These are phyloP conservation scores for Leiothrix lutea DNA, from an alignment of 2,113 vertebrate genomes.

Conservation along the genomic window DNA sequence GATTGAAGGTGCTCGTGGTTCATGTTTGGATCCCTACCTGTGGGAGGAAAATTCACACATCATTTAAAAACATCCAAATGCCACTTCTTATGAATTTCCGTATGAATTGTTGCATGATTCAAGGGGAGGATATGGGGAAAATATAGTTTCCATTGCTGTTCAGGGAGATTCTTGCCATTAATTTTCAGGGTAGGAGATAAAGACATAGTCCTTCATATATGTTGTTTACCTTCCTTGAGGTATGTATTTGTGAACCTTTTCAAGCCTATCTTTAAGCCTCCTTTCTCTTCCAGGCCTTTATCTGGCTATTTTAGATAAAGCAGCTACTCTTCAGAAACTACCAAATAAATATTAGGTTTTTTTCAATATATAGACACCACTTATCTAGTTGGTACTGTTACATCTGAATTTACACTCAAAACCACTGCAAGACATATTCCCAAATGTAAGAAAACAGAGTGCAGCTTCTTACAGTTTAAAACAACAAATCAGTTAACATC, in stretches of 20 bases:
- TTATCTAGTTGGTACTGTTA: neutral
- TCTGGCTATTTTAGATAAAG: neutral
- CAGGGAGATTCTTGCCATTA: neutral
- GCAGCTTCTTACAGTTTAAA: neutral
- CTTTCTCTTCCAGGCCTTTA: neutral
- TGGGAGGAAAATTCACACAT: fast-evolving
- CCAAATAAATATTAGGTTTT: neutral
- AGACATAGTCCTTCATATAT: neutral
- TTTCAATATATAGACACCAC: neutral
- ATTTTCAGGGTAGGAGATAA: neutral
- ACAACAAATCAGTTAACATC: neutral
- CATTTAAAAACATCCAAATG: neutral
- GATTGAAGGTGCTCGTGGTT: neutral
- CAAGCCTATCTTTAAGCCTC: neutral
- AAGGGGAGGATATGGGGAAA: neutral
- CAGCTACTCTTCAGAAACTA: neutral
- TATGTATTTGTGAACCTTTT: neutral
- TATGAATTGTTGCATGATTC: neutral
- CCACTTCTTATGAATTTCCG: neutral
- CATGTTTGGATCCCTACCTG: neutral
- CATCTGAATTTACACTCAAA: neutral
- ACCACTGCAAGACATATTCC: neutral
- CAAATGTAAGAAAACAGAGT: neutral
- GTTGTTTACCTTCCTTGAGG: neutral
- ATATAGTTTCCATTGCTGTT: neutral